These are phyloP conservation scores for Leptinotarsa undecemlineata DNA, from an alignment of 1,140 invertebrate species.

Conservation along the genomic window DNA sequence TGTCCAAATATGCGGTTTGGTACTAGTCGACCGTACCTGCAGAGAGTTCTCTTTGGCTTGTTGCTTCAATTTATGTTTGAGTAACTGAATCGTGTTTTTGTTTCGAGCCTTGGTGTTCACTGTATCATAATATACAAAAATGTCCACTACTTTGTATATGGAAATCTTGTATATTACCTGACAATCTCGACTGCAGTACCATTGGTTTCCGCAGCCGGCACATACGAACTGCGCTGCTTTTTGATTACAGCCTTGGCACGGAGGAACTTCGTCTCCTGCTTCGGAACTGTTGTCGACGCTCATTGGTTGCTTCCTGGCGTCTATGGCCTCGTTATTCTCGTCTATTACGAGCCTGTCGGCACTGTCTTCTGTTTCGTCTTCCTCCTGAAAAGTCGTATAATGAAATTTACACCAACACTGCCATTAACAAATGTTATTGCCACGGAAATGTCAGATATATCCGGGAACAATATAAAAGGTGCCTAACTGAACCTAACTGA, in stretches of 20 bases:
- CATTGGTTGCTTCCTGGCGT: conserved; percentile 47
- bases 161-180: conserved; percentile 63
- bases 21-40: background rate
- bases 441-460: too few relatives aligned
- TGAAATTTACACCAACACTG: background rate
- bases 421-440: too few relatives aligned
- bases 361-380: conserved; percentile 60
- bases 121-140: too few relatives aligned
- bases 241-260: conserved; percentile 80
- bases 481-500: too few relatives aligned
- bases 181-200: conserved; percentile 87
- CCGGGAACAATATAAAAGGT: too few relatives aligned
- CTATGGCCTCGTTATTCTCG: conserved; percentile 62
- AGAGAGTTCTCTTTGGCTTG: too few relatives aligned
- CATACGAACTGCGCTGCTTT: conserved; percentile 82
- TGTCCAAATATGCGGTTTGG: too few relatives aligned
- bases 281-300: conserved; percentile 51
- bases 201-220: conserved; percentile 84
- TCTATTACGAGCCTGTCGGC: conserved; percentile 66
- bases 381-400: conserved; percentile 56
- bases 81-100: too few relatives aligned
- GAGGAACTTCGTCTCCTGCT: conserved; percentile 61
- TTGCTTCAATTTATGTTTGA: too few relatives aligned
- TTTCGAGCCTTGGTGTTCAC: too few relatives aligned
- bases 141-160: too few relatives aligned